Evolutionary conservation across 2,888 invertebrate genomes (phyloP).

Genomic region (Dryadula phaetusa): DNA sequence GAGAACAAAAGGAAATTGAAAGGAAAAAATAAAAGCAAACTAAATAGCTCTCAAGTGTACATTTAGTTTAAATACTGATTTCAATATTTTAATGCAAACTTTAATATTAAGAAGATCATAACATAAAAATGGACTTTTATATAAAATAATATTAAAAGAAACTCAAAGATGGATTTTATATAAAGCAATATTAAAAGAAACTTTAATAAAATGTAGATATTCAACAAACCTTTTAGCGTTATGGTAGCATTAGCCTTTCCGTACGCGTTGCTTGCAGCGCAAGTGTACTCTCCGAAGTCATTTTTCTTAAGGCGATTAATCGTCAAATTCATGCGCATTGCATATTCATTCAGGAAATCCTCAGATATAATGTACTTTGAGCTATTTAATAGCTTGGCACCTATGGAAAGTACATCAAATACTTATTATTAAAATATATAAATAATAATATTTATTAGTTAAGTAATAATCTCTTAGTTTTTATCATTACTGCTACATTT

Average conservation of each 20-base stretch:
- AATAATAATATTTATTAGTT: no score
- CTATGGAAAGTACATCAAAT: slow-evolving; percentile 67
- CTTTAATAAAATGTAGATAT: slow-evolving; percentile 13
- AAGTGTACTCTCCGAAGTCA: slow-evolving; percentile 92
- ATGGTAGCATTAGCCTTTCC: slow-evolving; percentile 91
- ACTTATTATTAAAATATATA: not conserved
- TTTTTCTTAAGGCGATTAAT: slow-evolving; percentile 88
- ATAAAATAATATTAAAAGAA: not conserved
- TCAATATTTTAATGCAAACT: not conserved
- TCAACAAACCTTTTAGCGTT: slow-evolving; percentile 88
- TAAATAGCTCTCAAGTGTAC: no score
- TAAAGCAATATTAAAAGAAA: not conserved
- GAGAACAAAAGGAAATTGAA: no score
- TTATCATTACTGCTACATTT: no score
- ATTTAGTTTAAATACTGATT: not conserved
- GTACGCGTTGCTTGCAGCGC: slow-evolving; percentile 90
- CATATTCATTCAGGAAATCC: slow-evolving; percentile 88
- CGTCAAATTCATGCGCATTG: slow-evolving; percentile 91
- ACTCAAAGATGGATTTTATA: not conserved
- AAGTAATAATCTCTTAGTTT: no score
- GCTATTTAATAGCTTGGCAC: slow-evolving; percentile 89
- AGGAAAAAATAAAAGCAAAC: no score
- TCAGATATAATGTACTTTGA: slow-evolving; percentile 91
- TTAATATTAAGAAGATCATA: not conserved
- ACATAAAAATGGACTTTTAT: not conserved